Conservation (phyloP, 1,140 invertebrate genomes). For the Cecropterus lyciades region DNA sequence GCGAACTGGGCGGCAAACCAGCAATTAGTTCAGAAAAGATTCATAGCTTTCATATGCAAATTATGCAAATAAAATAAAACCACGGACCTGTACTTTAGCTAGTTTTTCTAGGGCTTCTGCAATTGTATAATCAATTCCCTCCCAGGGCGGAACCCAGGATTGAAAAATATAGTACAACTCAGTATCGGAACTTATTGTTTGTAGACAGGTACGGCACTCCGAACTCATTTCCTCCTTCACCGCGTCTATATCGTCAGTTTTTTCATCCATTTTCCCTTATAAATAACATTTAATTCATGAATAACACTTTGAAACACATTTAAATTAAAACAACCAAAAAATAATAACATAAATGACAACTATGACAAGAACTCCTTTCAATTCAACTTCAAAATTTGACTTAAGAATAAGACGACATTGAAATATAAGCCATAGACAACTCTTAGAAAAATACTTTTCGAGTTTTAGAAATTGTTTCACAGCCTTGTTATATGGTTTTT, state of each 20-base stretch:
- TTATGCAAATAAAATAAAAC: slow-evolving; percentile 27
- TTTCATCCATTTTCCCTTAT: slow-evolving; percentile 14
- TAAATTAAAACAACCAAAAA: background rate
- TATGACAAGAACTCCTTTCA: too few relatives aligned
- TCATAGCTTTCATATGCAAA: too few relatives aligned
- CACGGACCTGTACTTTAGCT: slow-evolving; percentile 54
- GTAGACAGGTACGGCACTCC: slow-evolving; percentile 66
- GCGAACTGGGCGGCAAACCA: too few relatives aligned
- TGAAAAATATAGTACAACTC: slow-evolving; percentile 57
- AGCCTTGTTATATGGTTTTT: too few relatives aligned
- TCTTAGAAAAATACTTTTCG: too few relatives aligned
- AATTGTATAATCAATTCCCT: slow-evolving; percentile 56
- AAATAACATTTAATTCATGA: slow-evolving; percentile 7
- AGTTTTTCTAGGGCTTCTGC: slow-evolving; percentile 65
- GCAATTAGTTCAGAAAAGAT: too few relatives aligned
- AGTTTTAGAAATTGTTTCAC: too few relatives aligned
- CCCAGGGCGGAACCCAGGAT: slow-evolving; percentile 59
- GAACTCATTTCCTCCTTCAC: slow-evolving; percentile 29
- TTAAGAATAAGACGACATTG: too few relatives aligned
- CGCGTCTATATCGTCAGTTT: background rate
- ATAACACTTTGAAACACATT: background rate
- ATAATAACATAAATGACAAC: slow-evolving; percentile 1
- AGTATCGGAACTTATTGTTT: slow-evolving; percentile 41
- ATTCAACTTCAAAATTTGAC: too few relatives aligned
- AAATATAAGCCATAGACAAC: too few relatives aligned